Base-by-base conservation (phyloP, 1,140 invertebrate genomes). In the Cydia fagiglandana region DNA sequence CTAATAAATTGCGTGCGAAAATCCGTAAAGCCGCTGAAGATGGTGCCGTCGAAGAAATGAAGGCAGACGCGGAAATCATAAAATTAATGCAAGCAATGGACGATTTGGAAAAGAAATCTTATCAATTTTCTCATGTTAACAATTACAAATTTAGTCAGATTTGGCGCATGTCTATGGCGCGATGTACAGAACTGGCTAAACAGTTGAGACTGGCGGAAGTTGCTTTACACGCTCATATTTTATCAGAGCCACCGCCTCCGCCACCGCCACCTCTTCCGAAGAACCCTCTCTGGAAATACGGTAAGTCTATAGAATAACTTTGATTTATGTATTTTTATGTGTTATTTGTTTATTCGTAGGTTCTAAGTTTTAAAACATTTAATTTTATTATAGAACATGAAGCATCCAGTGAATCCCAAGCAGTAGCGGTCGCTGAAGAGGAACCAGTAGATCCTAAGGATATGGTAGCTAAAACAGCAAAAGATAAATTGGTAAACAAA, bases 71-170 rank as follows among this genome's bases (percentile, higher is more conserved):
- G 0, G 95, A 96, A 79, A 94, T 96, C 9, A 88, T 94, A 1
- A 95, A 95, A 78, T 80, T 96, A 20, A 94, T 96, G 78, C 93
- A 94, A 77, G 95, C 94, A 74, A 96, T 96, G 87, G 83, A 93
- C 5, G 95, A 96, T 61, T 90, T 96, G 45, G 94, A 96, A 82
- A 86, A 89, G 13, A 96, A 96, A 88, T 94, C 95, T 64, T 93
- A 94, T 83, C 95, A 95, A 86, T 96, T 96, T 79, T 94, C 96
- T 4, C 81, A 89, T 45, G 88, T 90, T 15, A 91, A 91, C 61
- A 84, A 92, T 79, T 90, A 90, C 64, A 91, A 92, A 77, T 91
- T 92, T 76, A 83, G 80, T n/a, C 91, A 92, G 80, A 88, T 91
- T 30, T 93, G 91, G 91, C 86, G 88, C 3, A 91, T 91, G 91